These are phyloP conservation scores for Salarias fasciatus DNA, from an alignment of 2,797 vertebrate species.

Conservation along the genomic window DNA sequence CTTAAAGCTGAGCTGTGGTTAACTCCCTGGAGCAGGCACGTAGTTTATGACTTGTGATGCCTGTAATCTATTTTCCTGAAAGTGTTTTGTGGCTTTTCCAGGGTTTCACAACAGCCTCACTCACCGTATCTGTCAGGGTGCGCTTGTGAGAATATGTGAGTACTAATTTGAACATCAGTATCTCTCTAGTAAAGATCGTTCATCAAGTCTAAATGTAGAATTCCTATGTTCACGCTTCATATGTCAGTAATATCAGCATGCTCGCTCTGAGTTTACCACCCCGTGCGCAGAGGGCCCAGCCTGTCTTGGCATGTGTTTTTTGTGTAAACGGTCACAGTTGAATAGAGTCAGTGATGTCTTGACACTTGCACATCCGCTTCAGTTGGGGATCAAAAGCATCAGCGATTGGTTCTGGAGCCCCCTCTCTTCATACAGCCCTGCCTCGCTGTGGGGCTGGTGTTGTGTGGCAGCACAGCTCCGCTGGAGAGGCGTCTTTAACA, in stretches of 20 bases:
- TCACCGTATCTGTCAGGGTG: constrained; percentile 34
- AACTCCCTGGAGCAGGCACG: constrained; percentile 33
- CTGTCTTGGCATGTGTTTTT: constrained; percentile 13
- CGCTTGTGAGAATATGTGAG: constrained; percentile 26
- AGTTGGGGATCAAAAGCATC: constrained; percentile 54
- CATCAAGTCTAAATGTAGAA: background rate
- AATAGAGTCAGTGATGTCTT: constrained; percentile 50
- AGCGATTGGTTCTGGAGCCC: constrained; percentile 58
- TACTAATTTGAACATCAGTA: constrained; percentile 18
- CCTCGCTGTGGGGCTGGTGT: constrained; percentile 60
- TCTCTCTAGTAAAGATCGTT: background rate
- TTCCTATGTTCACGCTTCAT: background rate
- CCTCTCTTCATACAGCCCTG: constrained; percentile 33
- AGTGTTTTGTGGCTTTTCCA: constrained; percentile 51
- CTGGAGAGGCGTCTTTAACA: constrained; percentile 42
- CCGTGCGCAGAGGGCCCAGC: background rate
- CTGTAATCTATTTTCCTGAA: constrained; percentile 57
- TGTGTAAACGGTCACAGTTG: constrained; percentile 18
- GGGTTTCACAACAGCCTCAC: constrained; percentile 45
- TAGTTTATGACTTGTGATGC: constrained; percentile 52
- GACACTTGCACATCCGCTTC: constrained; percentile 53
- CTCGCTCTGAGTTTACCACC: too few relatives aligned
- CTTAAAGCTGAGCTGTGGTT: constrained; percentile 30
- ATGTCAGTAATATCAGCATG: constrained; percentile 6
- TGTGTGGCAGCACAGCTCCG: constrained; percentile 19